phyloP scores from a whole-genome alignment of 2,888 invertebrate species.

The Acanthopleura granulata region DNA sequence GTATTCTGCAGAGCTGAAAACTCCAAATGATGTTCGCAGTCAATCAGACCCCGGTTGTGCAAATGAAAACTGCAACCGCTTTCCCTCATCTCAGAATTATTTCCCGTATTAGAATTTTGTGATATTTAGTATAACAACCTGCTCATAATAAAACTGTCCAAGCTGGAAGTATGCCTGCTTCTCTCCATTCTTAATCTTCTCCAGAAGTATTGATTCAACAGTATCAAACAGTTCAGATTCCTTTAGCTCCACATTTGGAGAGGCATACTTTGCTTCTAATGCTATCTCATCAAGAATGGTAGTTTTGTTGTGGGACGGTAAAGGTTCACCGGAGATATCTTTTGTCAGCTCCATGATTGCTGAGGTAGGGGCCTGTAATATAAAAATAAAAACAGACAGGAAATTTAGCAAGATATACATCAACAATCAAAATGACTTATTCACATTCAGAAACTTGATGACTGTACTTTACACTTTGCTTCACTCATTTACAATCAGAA shows the following conservation, averaged over 20 bases:
- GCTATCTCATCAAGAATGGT: constrained; percentile 55
- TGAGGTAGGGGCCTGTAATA: background rate
- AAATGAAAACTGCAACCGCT: too few relatives aligned
- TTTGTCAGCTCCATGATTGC: constrained; percentile 29
- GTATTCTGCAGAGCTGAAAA: too few relatives aligned
- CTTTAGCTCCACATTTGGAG: constrained; percentile 44
- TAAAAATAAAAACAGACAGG: background rate
- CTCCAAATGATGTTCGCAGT: too few relatives aligned
- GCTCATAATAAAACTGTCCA: constrained; percentile 67
- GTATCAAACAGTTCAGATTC: constrained; percentile 63
- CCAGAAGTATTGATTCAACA: constrained; percentile 61
- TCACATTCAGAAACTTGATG: too few relatives aligned
- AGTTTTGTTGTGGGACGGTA: constrained; percentile 43
- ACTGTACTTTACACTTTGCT: too few relatives aligned
- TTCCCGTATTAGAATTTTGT: too few relatives aligned
- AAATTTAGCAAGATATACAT: too few relatives aligned
- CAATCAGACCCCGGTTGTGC: too few relatives aligned
- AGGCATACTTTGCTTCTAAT: constrained; percentile 46
- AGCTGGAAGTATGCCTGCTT: constrained; percentile 64
- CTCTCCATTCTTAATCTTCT: constrained; percentile 61
- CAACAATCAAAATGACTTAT: too few relatives aligned
- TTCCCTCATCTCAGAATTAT: too few relatives aligned
- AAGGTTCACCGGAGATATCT: constrained; percentile 44
- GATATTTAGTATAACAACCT: constrained; percentile 42
- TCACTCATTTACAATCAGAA: too few relatives aligned